Evolutionary conservation across 2,888 invertebrate genomes (phyloP).

Genomic region (Phragmatobia fuliginosa): DNA sequence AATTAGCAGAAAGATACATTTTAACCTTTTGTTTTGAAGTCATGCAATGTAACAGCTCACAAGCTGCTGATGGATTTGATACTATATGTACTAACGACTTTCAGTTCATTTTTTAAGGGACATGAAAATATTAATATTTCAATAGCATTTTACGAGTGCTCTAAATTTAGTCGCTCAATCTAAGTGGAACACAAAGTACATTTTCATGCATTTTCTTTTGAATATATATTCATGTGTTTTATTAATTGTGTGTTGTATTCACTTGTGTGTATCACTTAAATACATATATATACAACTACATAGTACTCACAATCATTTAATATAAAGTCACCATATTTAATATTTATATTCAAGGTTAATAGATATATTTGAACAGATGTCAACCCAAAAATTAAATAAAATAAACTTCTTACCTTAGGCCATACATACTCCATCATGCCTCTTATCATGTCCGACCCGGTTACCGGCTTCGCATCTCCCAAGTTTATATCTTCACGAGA

Average conservation of each 20-base stretch:
- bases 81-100: too few relatives aligned
- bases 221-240: too few relatives aligned
- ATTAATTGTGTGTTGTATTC: not conserved
- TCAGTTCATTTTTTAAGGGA: too few relatives aligned
- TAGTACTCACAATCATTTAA: not conserved
- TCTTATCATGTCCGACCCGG: conserved; percentile 92
- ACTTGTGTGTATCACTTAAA: not conserved
- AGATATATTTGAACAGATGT: conserved; percentile 2
- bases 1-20: too few relatives aligned
- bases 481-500: conserved; percentile 88
- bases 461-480: conserved; percentile 87
- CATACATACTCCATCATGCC: conserved; percentile 97
- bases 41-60: too few relatives aligned
- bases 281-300: not conserved
- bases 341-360: conserved; percentile 20
- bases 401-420: conserved; percentile 91
- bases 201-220: too few relatives aligned
- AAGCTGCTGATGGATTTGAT: too few relatives aligned
- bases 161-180: too few relatives aligned
- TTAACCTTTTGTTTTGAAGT: too few relatives aligned
- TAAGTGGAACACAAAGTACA: too few relatives aligned
- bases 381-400: not conserved
- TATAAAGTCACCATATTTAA: not conserved
- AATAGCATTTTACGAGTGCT: too few relatives aligned
- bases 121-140: too few relatives aligned